These are phyloP conservation scores for Abrostola tripartita DNA, from an alignment of 2,888 invertebrate species.

Conservation along the genomic window DNA sequence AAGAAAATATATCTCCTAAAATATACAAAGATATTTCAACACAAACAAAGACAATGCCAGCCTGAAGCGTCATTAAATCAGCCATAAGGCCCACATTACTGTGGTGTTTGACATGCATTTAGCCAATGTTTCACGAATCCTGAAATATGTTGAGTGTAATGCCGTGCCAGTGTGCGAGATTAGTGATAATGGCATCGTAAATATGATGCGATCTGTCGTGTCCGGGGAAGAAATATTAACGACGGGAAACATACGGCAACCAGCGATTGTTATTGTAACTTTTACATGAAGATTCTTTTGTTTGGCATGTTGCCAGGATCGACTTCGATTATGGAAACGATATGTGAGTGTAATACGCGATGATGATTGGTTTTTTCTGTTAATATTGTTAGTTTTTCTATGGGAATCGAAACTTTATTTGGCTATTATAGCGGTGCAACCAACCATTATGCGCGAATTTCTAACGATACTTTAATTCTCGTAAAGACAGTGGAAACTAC, in stretches of 20 bases:
- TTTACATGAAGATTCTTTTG: conserved; percentile 28
- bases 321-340: not conserved
- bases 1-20: too few relatives aligned
- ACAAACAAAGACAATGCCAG: too few relatives aligned
- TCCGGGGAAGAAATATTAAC: conserved; percentile 34
- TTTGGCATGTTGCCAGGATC: conserved; percentile 30
- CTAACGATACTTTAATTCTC: too few relatives aligned
- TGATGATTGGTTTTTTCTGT: not conserved
- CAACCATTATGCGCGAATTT: too few relatives aligned
- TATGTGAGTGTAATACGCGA: not conserved
- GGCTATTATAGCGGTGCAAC: too few relatives aligned
- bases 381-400: too few relatives aligned
- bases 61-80: too few relatives aligned
- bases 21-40: too few relatives aligned
- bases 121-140: conserved; percentile 10
- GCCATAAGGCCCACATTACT: not conserved
- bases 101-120: conserved; percentile 16
- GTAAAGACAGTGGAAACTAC: too few relatives aligned
- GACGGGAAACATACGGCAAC: conserved; percentile 25
- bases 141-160: conserved; percentile 30
- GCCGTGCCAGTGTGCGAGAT: conserved; percentile 19
- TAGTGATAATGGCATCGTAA: conserved; percentile 34
- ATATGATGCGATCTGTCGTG: conserved; percentile 34
- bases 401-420: too few relatives aligned
- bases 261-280: conserved; percentile 20